Conservation (phyloP, 64 coral and sea anemone genomes). For the Pocillopora damicornis region DNA sequence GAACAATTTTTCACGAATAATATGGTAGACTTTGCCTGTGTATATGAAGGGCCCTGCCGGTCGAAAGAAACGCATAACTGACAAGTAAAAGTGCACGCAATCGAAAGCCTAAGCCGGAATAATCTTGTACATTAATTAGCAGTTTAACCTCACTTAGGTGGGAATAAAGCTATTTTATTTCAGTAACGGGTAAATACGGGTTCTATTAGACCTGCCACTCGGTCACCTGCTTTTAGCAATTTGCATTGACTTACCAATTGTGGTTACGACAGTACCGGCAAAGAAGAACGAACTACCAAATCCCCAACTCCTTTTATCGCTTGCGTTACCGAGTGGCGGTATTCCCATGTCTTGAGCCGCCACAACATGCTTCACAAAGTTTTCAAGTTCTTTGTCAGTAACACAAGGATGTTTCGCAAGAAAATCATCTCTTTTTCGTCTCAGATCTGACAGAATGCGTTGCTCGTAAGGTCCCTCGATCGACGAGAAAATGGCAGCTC, state of each 20-base stretch:
- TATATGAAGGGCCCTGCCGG: background rate
- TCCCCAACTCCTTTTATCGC: conserved; percentile 68
- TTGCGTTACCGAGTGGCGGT: conserved; percentile 56
- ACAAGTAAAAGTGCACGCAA: background rate
- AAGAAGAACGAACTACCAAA: conserved; percentile 93
- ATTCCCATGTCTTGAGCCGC: conserved; percentile 77
- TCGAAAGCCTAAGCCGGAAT: background rate
- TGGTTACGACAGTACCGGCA: conserved; percentile 78
- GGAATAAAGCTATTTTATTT: background rate
- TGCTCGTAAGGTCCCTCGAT: conserved; percentile 88
- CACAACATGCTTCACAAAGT: conserved; percentile 61
- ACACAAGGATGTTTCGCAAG: conserved; percentile 75
- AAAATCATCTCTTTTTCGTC: conserved; percentile 70
- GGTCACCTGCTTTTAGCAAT: conserved; percentile 9
- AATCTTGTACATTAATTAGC: background rate
- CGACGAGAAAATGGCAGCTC: conserved; percentile 90
- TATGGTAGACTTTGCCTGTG: background rate
- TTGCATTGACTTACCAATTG: conserved; percentile 57
- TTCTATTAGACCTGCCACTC: background rate
- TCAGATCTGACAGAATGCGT: conserved; percentile 57
- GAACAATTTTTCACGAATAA: too few species aligned
- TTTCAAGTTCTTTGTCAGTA: conserved; percentile 59
- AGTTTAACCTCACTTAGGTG: background rate
- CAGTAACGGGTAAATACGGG: background rate
- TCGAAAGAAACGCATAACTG: background rate